phyloP scores from a whole-genome alignment of 2,888 invertebrate species.

The Aphrophora alni region DNA sequence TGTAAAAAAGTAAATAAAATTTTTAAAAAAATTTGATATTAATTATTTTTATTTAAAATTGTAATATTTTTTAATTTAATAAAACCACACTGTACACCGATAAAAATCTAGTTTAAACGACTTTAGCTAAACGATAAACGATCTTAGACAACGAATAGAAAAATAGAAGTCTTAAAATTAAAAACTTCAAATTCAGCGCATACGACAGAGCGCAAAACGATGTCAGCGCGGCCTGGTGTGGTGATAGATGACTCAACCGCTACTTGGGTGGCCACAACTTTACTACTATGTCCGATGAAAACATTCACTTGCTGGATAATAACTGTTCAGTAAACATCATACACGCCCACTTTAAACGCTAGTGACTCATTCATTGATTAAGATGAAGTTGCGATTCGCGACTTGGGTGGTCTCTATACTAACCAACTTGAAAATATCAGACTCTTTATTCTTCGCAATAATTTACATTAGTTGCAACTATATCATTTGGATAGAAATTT shows the following conservation, averaged over 20 bases:
- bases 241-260: conserved; percentile 36
- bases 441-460: neutral
- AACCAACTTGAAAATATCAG: conserved; percentile 36
- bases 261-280: conserved; percentile 38
- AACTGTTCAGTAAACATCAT: conserved; percentile 40
- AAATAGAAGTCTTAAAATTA: too few relatives aligned
- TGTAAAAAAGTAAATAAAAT: too few relatives aligned
- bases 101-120: too few relatives aligned
- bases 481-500: neutral
- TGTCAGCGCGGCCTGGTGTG: conserved; percentile 18
- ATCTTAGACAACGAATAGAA: too few relatives aligned
- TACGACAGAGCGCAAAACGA: neutral
- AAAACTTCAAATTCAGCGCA: neutral
- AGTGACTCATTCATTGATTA: conserved; percentile 41
- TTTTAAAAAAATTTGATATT: too few relatives aligned
- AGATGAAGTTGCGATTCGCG: conserved; percentile 38
- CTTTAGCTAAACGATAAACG: too few relatives aligned
- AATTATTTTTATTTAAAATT: too few relatives aligned
- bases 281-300: conserved; percentile 38
- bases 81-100: too few relatives aligned
- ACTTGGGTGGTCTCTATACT: conserved; percentile 38
- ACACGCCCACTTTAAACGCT: conserved; percentile 39
- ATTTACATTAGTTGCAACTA: neutral
- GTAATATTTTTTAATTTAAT: too few relatives aligned
- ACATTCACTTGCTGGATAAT: conserved; percentile 35